Evolutionary conservation across 2,797 vertebrate species (phyloP).

Genomic region (Rhincodon typus): DNA sequence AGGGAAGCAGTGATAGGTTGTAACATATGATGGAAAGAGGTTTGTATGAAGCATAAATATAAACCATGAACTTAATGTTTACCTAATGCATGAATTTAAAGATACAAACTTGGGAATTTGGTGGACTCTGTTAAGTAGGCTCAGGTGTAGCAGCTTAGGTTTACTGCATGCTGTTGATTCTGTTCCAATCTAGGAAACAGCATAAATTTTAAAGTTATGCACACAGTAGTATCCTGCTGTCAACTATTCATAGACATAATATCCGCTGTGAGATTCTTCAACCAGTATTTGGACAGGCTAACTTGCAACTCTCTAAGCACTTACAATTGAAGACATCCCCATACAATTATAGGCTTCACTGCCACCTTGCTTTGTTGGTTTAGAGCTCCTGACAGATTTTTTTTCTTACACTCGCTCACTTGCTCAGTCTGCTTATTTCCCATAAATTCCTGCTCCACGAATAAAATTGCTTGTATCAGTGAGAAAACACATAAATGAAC

Average conservation of each 20-base stretch:
- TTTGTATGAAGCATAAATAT: background rate
- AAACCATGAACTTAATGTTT: background rate
- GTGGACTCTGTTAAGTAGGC: background rate
- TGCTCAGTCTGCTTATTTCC: too few relatives aligned
- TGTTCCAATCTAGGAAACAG: background rate
- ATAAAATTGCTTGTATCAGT: too few relatives aligned
- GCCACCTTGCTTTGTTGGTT: too few relatives aligned
- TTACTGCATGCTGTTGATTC: background rate
- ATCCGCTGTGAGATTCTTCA: background rate
- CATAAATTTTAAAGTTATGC: background rate
- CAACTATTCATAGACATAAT: background rate
- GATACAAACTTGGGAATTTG: background rate
- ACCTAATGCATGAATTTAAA: background rate
- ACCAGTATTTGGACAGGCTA: too few relatives aligned
- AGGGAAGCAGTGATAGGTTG: background rate
- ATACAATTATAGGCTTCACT: too few relatives aligned
- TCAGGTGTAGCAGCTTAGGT: background rate
- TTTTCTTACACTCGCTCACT: too few relatives aligned
- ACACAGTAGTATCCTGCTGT: background rate
- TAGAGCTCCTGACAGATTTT: too few relatives aligned
- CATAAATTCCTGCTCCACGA: too few relatives aligned
- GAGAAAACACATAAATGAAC: too few relatives aligned
- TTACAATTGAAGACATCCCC: background rate
- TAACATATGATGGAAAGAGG: background rate
- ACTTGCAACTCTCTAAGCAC: background rate